Evolutionary conservation across 2,113 vertebrate genomes (phyloP), one percentile per base, ranked within the genome.

Genomic region (Marmota monax): DNA sequence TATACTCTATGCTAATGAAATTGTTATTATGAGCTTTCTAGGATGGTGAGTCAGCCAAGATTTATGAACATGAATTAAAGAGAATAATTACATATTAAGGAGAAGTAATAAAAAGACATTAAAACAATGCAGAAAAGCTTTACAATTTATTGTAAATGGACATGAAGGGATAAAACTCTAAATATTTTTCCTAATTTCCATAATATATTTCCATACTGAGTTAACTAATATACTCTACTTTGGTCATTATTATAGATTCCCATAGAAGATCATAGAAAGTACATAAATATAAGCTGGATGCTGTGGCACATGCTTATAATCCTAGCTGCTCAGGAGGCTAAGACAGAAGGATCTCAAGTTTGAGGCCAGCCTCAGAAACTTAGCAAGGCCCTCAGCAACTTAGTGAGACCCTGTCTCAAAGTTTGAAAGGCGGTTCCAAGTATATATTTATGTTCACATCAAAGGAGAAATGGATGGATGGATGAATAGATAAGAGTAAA

Each of bases 91-190:
- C 18, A 53, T 51, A 85, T 73, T 82, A 93, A 85, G 10, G 18
- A 73, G 74, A 84, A 92, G 18, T 39, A 89, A 88, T 95, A 94
- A 92, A 95, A 88, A 76, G 7, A 29, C 37, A 88, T 77, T 93
- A 69, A 94, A 93, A 92, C n/a, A 83, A 70, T 39, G 45, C 34
- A 77, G 20, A 63, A 97, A 79, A 58, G 32, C 23, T 94, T 96
- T 79, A 58, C 77, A 92, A 92, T 69, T 79, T 95, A 82, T 92
- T 73, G 8, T 79, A 39, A 69, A 56, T 92, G 4, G 3, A 37
- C 72, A 61, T 56, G 83, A 69, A 87, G 4, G 7, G 25, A 45
- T 78, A 53, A 67, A 93, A 86, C 83, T 83, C 5, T 89, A 96
- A 95, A 92, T 83, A 53, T 32, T 78, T 95, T 89, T 88, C 32